These are phyloP conservation scores for Rallus limicola DNA, from an alignment of 2,113 vertebrate species.

Conservation along the genomic window DNA sequence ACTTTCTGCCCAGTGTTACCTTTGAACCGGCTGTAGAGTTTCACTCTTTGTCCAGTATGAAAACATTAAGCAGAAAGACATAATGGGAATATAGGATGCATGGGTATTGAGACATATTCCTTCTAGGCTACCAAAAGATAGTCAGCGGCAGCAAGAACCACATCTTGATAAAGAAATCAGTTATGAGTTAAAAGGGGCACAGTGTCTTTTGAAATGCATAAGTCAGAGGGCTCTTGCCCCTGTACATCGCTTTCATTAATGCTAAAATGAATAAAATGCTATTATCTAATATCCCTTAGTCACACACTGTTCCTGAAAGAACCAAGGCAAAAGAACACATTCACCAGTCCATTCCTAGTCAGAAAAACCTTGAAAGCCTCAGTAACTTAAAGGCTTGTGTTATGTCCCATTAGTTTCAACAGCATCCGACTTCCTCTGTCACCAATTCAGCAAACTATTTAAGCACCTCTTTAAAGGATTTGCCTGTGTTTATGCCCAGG, in stretches of 20 bases:
- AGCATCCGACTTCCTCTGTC: neutral
- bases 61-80: neutral
- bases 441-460: neutral
- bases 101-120: neutral
- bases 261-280: neutral
- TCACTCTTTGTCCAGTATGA: neutral
- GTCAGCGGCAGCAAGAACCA: neutral
- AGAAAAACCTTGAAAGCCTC: neutral
- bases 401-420: neutral
- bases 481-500: neutral
- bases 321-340: neutral
- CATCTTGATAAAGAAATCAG: neutral
- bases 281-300: neutral
- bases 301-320: neutral
- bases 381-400: neutral
- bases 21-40: neutral
- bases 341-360: neutral
- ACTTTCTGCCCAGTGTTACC: neutral
- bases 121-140: neutral
- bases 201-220: neutral
- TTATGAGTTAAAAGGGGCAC: neutral
- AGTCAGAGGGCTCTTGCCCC: neutral
- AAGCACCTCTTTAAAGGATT: neutral
- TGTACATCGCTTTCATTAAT: neutral
- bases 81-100: neutral